Conservation (phyloP, 2,113 vertebrate species). For the Erythrolamprus reginae region DNA sequence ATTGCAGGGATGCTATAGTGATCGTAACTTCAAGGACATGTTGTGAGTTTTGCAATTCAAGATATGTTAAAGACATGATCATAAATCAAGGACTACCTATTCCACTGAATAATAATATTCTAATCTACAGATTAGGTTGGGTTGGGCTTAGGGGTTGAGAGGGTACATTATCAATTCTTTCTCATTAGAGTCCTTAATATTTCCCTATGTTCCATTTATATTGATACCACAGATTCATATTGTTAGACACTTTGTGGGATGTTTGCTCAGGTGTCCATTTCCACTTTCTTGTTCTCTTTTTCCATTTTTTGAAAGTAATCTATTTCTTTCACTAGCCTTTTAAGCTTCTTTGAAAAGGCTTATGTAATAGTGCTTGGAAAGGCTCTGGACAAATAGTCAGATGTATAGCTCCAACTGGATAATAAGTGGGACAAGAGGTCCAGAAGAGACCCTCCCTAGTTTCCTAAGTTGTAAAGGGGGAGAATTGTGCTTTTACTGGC, state of each 20-base stretch:
- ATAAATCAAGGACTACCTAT: background rate
- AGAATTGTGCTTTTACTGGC: background rate
- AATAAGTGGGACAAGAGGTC: background rate
- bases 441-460: background rate
- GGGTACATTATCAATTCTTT: background rate
- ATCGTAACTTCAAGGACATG: background rate
- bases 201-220: background rate
- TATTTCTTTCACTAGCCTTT: background rate
- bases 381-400: background rate
- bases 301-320: background rate
- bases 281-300: background rate
- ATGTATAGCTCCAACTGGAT: background rate
- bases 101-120: background rate
- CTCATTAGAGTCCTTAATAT: background rate
- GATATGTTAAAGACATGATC: background rate
- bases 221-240: background rate
- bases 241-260: background rate
- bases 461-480: background rate
- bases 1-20: background rate
- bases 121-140: background rate
- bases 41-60: background rate
- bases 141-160: too few relatives aligned
- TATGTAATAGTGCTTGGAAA: background rate
- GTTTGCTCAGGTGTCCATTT: background rate
- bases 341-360: background rate